Evolutionary conservation across 2,888 invertebrate genomes (phyloP).

Genomic region (Eupithecia pulchellata): DNA sequence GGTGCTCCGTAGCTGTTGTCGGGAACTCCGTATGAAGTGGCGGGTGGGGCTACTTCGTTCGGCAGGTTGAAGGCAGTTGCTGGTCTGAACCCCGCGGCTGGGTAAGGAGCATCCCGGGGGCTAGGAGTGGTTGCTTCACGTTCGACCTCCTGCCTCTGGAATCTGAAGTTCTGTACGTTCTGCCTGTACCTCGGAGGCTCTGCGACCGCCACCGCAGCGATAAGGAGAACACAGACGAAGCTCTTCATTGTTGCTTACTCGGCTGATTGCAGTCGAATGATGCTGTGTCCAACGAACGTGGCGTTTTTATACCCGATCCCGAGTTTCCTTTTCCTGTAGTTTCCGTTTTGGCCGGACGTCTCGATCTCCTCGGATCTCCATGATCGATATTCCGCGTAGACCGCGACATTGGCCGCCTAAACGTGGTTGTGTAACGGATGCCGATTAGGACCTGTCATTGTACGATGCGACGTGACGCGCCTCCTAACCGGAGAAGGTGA

Average conservation of each 20-base stretch:
- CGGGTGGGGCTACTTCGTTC: constrained; percentile 63
- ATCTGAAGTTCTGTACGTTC: constrained; percentile 62
- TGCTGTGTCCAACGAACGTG: constrained; percentile 57
- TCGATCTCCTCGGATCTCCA: constrained; percentile 58
- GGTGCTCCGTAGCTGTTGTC: constrained; percentile 76
- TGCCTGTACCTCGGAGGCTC: constrained; percentile 70
- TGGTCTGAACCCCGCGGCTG: constrained; percentile 73
- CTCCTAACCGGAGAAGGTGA: constrained; percentile 51
- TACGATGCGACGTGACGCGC: constrained; percentile 69
- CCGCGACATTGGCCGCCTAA: constrained; percentile 80
- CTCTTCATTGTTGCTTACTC: constrained; percentile 70
- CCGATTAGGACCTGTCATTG: constrained; percentile 81
- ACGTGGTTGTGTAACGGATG: constrained; percentile 72
- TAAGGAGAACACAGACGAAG: constrained; percentile 65
- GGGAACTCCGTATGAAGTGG: constrained; percentile 72
- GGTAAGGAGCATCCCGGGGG: constrained; percentile 65
- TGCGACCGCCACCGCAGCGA: constrained; percentile 67
- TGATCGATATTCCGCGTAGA: constrained; percentile 78
- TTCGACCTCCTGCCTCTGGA: constrained; percentile 64
- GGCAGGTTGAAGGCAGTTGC: constrained; percentile 71
- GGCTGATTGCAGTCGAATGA: constrained; percentile 72
- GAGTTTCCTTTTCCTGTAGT: constrained; percentile 55
- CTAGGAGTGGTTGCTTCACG: constrained; percentile 54
- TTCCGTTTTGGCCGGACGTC: constrained; percentile 75
- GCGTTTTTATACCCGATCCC: constrained; percentile 70